A percentile compares a stretch with the other conserved stretches of the same genome.
phyloP scores from a whole-genome alignment of 1,140 invertebrate species.

The Drosophila equinoxialis region DNA sequence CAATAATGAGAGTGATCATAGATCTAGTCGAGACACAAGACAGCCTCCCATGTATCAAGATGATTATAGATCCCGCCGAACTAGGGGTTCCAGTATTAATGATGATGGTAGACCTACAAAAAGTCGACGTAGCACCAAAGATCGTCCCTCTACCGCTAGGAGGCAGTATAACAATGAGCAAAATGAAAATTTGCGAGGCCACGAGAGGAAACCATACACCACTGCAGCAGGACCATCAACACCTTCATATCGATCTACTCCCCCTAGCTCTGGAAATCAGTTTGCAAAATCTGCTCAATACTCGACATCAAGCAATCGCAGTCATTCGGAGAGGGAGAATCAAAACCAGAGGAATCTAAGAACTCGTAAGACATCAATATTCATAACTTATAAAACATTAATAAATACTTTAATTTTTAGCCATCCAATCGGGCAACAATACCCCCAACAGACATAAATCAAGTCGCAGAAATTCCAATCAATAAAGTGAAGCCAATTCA shows the following conservation, averaged over 20 bases:
- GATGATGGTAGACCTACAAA: background rate
- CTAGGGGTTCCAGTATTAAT: background rate
- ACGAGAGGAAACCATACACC: background rate
- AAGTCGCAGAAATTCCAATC: background rate
- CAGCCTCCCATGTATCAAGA: background rate
- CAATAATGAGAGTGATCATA: background rate
- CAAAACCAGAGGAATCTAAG: background rate
- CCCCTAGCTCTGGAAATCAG: background rate
- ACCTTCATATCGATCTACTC: background rate
- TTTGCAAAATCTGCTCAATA: background rate
- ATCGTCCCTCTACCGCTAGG: background rate
- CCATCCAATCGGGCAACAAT: background rate
- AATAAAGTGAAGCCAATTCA: background rate
- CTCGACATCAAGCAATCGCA: background rate
- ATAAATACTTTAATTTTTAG: background rate
- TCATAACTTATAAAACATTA: background rate
- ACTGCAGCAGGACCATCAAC: background rate
- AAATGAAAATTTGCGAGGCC: background rate
- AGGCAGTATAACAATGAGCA: background rate
- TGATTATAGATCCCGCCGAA: background rate
- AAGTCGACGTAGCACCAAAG: background rate
- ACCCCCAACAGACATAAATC: background rate
- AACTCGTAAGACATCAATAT: background rate
- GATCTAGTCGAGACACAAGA: background rate
- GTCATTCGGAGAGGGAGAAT: background rate